Evolutionary conservation across 2,113 vertebrate species (phyloP), one percentile per base, ranked within the genome.

Genomic region (Tupaia tana): DNA sequence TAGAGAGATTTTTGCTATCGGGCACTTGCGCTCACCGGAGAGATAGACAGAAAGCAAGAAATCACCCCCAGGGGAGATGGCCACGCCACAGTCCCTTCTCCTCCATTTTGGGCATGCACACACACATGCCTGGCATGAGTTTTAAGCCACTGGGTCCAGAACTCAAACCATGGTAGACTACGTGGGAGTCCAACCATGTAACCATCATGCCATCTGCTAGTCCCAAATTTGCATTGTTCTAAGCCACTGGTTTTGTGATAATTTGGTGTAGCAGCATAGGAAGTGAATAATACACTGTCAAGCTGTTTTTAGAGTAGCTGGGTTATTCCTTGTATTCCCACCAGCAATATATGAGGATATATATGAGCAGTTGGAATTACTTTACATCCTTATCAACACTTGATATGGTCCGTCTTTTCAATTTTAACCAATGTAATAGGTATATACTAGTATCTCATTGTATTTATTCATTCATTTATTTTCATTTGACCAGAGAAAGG

Each of bases 261-360:
- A 43, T 78, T 90, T 79, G 18, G 84, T 89, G 64, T 2, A 19
- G 61, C 16, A 79, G 64, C 54, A 22, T 87, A 73, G 83, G 70
- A 82, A 52, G 87, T 59, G 74, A 18, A 82, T 34, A 18, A 82
- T 34, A 82, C 4, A 11, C 29, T 63, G 31, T 85, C 25, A 89
- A 52, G 78, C 19, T 66, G 3, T 94, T 90, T 90, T 96, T 70
- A 54, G 56, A 95, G 82, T 90, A 77, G 15, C 58, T 73, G 24
- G 86, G 90, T n/a, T 20, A 31, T 43, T 43, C 27, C 86, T 95
- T 77, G 25, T 78, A 79, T 89, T 86, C 58, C 52, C 70, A 66
- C 25, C 67, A 86, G 56, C 61, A 75, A 1, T 73, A 3, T 92
- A 24, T 79, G 52, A 85, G 69, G 43, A 43, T 43, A 1, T 73